Evolutionary conservation across 2,888 invertebrate species (phyloP).

Genomic region (Petrolisthes cinctipes): DNA sequence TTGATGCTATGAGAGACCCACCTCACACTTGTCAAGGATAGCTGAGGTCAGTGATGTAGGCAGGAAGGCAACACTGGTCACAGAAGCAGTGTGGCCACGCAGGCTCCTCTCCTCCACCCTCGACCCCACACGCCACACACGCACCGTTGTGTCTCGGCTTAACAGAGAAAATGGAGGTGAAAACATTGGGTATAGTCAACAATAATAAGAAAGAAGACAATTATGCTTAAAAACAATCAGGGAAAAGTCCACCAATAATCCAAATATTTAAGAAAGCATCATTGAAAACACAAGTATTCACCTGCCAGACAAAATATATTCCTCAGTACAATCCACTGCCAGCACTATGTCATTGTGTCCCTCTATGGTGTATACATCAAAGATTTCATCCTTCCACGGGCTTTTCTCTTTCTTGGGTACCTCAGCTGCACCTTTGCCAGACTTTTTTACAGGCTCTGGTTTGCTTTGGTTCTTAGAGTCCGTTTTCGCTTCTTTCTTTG

Average conservation of each 20-base stretch:
- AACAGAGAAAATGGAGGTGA: background rate
- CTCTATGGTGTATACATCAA: slow-evolving; percentile 37
- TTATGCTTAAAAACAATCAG: background rate
- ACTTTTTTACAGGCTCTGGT: background rate
- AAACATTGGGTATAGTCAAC: background rate
- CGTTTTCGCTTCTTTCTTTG: too few relatives aligned
- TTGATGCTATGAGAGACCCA: background rate
- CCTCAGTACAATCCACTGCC: slow-evolving; percentile 33
- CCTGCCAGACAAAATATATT: slow-evolving; percentile 44
- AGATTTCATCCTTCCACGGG: slow-evolving; percentile 28
- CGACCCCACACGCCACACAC: slow-evolving; percentile 39
- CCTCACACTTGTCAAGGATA: slow-evolving; percentile 41
- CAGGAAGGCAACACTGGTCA: slow-evolving; percentile 37
- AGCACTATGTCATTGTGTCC: slow-evolving; percentile 48
- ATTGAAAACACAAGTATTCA: background rate
- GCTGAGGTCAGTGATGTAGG: slow-evolving; percentile 18
- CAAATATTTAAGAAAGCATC: too few relatives aligned
- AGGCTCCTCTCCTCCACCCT: slow-evolving; percentile 41
- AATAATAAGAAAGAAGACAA: background rate
- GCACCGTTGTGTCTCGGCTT: slow-evolving; percentile 50
- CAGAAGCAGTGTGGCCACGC: slow-evolving; percentile 45
- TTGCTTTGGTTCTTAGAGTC: background rate
- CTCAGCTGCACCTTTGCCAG: background rate
- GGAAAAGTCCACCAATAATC: too few relatives aligned
- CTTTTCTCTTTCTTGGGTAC: background rate